Conservation (phyloP, 2,888 invertebrate species). For the Malthinus flaveolus region DNA sequence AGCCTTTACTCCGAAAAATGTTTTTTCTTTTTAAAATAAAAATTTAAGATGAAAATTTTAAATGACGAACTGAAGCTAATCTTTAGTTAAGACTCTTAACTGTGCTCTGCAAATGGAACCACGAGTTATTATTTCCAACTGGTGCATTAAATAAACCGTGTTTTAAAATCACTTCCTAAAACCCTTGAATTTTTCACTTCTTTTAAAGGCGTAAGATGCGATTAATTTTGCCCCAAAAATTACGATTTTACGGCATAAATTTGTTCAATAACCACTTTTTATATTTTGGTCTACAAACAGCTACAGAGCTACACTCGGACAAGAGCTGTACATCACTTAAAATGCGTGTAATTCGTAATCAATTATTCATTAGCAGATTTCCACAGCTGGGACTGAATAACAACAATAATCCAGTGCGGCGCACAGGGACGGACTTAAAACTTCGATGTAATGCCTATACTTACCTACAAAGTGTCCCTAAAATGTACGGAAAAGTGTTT, state of each 20-base stretch:
- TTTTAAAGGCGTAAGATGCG: background rate
- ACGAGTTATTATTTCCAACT: constrained; percentile 10
- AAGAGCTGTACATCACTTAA: too few relatives aligned
- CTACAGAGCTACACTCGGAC: too few relatives aligned
- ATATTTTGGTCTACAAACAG: too few relatives aligned
- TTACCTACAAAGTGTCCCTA: too few relatives aligned
- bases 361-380: too few relatives aligned
- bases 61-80: constrained; percentile 9
- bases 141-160: constrained; percentile 10
- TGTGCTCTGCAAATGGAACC: constrained; percentile 11
- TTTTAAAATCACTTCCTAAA: background rate
- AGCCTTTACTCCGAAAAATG: background rate
- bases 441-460: too few relatives aligned
- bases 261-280: background rate
- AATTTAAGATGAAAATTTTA: background rate
- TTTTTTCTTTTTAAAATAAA: background rate
- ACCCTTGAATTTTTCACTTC: background rate
- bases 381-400: too few relatives aligned
- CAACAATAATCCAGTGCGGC: too few relatives aligned
- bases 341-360: too few relatives aligned
- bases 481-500: too few relatives aligned
- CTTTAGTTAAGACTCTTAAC: constrained; percentile 12
- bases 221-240: background rate
- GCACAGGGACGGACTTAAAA: too few relatives aligned
- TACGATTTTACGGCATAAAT: background rate